Evolutionary conservation across 2,888 invertebrate species (phyloP), one percentile per base, ranked within the genome.

Genomic region (Zhengitettix transpicula): DNA sequence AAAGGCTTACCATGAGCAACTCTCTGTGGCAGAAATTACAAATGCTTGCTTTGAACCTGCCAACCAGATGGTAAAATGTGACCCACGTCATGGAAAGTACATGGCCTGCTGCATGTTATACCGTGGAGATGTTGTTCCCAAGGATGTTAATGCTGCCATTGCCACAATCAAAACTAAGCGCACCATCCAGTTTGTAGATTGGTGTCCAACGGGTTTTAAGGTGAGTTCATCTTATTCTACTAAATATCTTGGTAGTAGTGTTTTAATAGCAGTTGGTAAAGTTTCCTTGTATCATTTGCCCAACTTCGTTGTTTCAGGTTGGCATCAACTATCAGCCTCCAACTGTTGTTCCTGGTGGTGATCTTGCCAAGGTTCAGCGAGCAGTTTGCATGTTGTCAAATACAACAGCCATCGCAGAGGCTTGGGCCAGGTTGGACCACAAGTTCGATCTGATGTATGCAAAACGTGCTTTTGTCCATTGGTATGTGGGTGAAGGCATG

Each of bases 151-250:
- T 64, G 75, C 76, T 1, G 76, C 78, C 10, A 78, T 78, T 62
- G 76, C 77, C 2, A 73, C 74, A 64, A 78, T 81, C 65, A 81
- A 81, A 68, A 76, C 75, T 47, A 79, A 79, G 67, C 71, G 78
- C 59, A 74, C 75, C 55, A 77, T 81, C 61, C 78, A 80, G 68
- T 81, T 81, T 64, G 79, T 80, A 9, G 77, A 80, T 64, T 80
- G 79, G 79, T 79, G 78, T 67, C 80, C 80, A 0, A 80, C 80
- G 1, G 80, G 81, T 40, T 80, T 80, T 67, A 78, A 79, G 70
- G 75, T 74, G 28, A 28, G 28, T 28, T 28, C 2, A 28, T 28
- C 7, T 28, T 5, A 28, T 28, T 2, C 7, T 28, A 28, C 2
- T 5, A 28, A 5, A 7, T 2, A 5, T 28, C 28, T 7, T 2